Base-by-base conservation (phyloP, 2,888 invertebrate species). In the Keiferia lycopersicella region DNA sequence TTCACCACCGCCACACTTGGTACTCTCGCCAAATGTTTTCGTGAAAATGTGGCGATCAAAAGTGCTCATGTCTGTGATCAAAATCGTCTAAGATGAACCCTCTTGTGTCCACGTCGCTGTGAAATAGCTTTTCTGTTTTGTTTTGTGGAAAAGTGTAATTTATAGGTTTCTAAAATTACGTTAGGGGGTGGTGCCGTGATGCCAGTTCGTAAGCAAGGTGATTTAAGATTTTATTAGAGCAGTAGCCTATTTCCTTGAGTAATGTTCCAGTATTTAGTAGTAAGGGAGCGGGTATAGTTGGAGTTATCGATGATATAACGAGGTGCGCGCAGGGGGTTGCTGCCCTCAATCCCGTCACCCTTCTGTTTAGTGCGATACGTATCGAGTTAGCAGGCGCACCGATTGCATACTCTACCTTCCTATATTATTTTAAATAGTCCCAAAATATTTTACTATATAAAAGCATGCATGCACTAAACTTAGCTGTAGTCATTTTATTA, bases 171-270 rank as follows among this genome's bases (percentile, higher is more conserved):
- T 81, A 81, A 80, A 81, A 86, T 84, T 85, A 83, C 84, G 83
- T 85, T 83, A 83, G 87, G 88, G 90, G 91, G 90, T 90, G 90
- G 89, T 86, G 84, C 85, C 91, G 91, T 89, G 90, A 95, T 95
- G 95, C 95, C 95, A 87, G 95, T 95, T 87, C 94, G 94, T 87
- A 95, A 95, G 93, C 95, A 95, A 94, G 95, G 95, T 95, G 88
- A 93, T 89, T 87, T 82, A 83, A 61, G 88, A 93, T 89, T 87
- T 82, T 83, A 61, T 61, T 61, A 51, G 34, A 61, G 22, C n/a
- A 18, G 48, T 39, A 10, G 34, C 77, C 79, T 73, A 64, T 63
- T 66, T 61, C 22, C 53, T 51, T 73, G 72, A 71, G 71, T 62
- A 71, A 61, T 61, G 73, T 67, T 63, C 41, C 73, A 71, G 68